A percentile compares a stretch with the other conserved stretches of the same genome.
phyloP scores from a whole-genome alignment of 2,797 vertebrate genomes.

The Todus mexicanus region DNA sequence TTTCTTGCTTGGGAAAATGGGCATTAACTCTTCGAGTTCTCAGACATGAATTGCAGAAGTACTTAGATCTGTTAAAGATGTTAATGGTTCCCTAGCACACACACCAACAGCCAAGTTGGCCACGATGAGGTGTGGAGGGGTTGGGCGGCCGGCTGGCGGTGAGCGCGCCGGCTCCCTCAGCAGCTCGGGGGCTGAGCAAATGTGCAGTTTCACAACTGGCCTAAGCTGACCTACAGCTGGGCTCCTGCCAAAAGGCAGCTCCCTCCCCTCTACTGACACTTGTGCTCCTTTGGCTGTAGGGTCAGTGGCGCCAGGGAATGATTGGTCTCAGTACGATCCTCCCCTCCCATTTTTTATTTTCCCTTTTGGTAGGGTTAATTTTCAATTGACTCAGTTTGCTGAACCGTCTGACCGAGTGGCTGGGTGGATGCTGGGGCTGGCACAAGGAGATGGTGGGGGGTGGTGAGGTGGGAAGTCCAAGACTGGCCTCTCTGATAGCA shows the following conservation, averaged over 20 bases:
- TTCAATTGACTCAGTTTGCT: not conserved
- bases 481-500: not conserved
- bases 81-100: not conserved
- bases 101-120: not conserved
- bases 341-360: not conserved
- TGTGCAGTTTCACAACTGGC: not conserved
- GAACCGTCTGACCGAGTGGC: accelerated
- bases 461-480: not conserved
- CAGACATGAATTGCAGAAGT: not conserved
- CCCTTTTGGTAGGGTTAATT: not conserved
- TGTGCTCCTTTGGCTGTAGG: not conserved
- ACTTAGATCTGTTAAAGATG: not conserved
- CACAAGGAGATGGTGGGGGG: not conserved
- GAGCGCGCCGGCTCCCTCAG: not conserved
- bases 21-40: not conserved
- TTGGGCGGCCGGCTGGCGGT: accelerated
- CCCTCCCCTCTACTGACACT: not conserved
- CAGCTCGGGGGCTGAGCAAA: not conserved
- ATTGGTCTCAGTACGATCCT: not conserved
- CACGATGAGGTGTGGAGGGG: not conserved
- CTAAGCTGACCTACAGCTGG: not conserved
- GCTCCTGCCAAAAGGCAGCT: slow-evolving; percentile 3
- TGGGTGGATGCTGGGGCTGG: not conserved
- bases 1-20: not conserved
- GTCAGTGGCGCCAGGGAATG: not conserved